Conservation (phyloP, 2,888 invertebrate species). For the Drosophila longiperda region DNA sequence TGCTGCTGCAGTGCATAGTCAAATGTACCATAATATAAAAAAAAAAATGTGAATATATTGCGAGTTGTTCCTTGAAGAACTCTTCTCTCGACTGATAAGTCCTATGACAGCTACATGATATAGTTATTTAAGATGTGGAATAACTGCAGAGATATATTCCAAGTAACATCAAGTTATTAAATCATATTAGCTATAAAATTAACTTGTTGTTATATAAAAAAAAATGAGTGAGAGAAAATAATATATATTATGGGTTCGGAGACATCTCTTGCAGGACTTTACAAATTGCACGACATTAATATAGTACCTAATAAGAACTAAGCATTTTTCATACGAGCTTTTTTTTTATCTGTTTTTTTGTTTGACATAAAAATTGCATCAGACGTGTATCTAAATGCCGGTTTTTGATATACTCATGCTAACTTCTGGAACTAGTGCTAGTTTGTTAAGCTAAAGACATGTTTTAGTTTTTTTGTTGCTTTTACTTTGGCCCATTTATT, state of each 20-base stretch:
- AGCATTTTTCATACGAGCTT: neutral
- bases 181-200: too few species aligned
- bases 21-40: too few species aligned
- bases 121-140: too few species aligned
- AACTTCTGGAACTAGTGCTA: slow-evolving; percentile 6
- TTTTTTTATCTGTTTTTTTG: neutral
- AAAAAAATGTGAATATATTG: too few species aligned
- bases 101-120: too few species aligned
- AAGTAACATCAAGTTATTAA: neutral
- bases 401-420: neutral
- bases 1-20: neutral
- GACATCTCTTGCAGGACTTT: neutral
- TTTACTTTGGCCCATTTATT: slow-evolving; percentile 23
- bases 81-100: too few species aligned
- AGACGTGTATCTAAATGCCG: slow-evolving; percentile 32
- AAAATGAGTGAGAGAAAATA: neutral
- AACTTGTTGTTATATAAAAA: too few species aligned
- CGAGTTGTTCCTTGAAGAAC: too few species aligned
- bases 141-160: too few species aligned
- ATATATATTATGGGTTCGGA: neutral
- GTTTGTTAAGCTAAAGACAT: slow-evolving; percentile 3
- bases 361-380: slow-evolving; percentile 32
- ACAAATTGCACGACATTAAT: neutral
- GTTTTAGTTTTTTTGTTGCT: slow-evolving; percentile 14
- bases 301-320: neutral